Evolutionary conservation across 2,888 invertebrate species (phyloP).

Genomic region (Drosophila trichaetosa): DNA sequence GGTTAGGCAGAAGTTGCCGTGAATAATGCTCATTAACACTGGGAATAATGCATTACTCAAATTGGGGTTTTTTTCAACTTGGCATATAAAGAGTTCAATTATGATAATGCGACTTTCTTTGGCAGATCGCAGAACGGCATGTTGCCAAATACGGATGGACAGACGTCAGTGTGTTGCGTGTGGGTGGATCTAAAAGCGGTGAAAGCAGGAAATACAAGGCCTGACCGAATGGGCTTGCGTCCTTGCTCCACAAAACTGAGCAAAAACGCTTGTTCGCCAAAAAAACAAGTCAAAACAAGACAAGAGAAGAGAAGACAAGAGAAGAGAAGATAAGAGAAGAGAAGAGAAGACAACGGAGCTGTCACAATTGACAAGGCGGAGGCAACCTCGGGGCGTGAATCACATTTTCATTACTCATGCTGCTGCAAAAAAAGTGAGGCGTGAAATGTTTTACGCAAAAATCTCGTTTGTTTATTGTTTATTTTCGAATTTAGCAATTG

Average conservation of each 20-base stretch:
- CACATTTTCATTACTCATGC: slow-evolving; percentile 67
- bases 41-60: not conserved
- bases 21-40: not conserved
- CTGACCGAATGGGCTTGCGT: slow-evolving; percentile 61
- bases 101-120: slow-evolving; percentile 59
- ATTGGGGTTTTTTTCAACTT: not conserved
- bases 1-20: not conserved
- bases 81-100: slow-evolving; percentile 42
- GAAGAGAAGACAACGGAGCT: slow-evolving; percentile 27
- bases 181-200: slow-evolving; percentile 52
- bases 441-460: slow-evolving; percentile 41
- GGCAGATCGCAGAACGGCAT: slow-evolving; percentile 12
- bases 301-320: not conserved
- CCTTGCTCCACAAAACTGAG: slow-evolving; percentile 69
- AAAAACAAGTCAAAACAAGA: slow-evolving; percentile 21
- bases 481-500: slow-evolving; percentile 57
- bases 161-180: not conserved
- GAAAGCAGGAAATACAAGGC: slow-evolving; percentile 76
- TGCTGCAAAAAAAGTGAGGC: slow-evolving; percentile 24
- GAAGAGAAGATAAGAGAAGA: not conserved
- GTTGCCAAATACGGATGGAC: slow-evolving; percentile 39
- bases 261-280: not conserved
- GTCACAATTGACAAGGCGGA: slow-evolving; percentile 68
- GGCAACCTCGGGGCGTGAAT: slow-evolving; percentile 57
- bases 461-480: slow-evolving; percentile 53